Conservation (phyloP, 2,113 vertebrate genomes). For the Lamprologus ornatipinnis region DNA sequence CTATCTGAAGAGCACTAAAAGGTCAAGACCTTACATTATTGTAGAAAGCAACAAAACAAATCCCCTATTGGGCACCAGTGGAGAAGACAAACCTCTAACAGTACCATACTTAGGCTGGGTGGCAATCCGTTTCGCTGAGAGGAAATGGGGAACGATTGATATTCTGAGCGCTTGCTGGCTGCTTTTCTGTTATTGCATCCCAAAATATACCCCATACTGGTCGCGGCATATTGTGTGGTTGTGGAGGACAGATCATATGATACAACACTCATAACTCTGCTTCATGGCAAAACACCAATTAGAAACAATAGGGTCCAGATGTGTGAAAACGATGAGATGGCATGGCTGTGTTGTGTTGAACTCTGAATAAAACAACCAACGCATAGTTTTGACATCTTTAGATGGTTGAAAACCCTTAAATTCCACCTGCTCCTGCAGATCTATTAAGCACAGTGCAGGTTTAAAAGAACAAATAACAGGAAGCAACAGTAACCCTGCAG, state of each 20-base stretch:
- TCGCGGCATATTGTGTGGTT: background rate
- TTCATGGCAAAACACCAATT: background rate
- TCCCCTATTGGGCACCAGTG: background rate
- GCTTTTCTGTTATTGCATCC: background rate
- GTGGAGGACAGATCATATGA: background rate
- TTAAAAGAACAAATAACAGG: background rate
- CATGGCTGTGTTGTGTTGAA: background rate
- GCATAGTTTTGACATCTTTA: background rate
- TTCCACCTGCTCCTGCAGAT: background rate
- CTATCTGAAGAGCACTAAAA: background rate
- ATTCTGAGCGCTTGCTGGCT: background rate
- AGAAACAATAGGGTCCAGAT: background rate
- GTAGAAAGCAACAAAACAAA: background rate
- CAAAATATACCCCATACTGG: background rate
- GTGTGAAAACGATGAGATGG: background rate
- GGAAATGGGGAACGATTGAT: fast-evolving
- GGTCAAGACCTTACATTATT: background rate
- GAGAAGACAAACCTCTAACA: background rate
- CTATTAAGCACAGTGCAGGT: background rate
- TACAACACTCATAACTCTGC: background rate
- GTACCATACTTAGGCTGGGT: background rate
- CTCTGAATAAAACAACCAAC: background rate
- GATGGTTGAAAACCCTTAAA: background rate
- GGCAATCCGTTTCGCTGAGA: fast-evolving
- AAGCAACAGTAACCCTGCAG: background rate